Evolutionary conservation across 2,113 vertebrate genomes (phyloP).

Genomic region (Lophius piscatorius): DNA sequence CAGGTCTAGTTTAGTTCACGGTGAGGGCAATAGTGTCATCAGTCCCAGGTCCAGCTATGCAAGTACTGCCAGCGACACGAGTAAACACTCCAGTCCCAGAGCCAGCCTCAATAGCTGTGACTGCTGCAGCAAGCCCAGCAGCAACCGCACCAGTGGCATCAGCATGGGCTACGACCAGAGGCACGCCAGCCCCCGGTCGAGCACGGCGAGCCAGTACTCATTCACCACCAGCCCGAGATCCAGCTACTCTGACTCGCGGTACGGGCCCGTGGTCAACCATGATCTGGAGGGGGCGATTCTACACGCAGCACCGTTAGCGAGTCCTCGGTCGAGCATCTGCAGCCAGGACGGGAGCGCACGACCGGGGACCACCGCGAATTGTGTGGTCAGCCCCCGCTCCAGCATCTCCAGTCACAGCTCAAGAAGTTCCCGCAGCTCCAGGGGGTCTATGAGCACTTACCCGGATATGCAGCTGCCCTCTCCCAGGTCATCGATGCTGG

Average conservation of each 20-base stretch:
- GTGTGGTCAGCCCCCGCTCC: constrained; percentile 86
- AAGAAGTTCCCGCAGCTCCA: constrained; percentile 85
- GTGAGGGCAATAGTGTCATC: constrained; percentile 79
- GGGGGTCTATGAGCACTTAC: constrained; percentile 89
- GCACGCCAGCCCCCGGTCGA: constrained; percentile 90
- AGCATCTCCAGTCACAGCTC: constrained; percentile 93
- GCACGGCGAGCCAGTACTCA: constrained; percentile 87
- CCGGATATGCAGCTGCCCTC: constrained; percentile 87
- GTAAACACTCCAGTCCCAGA: constrained; percentile 90
- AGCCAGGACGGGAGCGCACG: constrained; percentile 82
- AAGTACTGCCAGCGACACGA: constrained; percentile 91
- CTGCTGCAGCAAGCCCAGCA: constrained; percentile 89
- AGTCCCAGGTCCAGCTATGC: constrained; percentile 90
- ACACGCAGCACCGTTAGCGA: constrained; percentile 75
- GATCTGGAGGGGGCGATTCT: constrained; percentile 73
- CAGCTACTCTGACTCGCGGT: constrained; percentile 84
- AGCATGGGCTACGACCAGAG: constrained; percentile 97
- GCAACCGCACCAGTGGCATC: constrained; percentile 95
- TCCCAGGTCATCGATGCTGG: constrained; percentile 85
- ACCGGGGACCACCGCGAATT: constrained; percentile 72
- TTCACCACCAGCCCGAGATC: constrained; percentile 86
- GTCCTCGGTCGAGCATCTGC: constrained; percentile 88
- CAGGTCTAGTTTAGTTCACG: constrained; percentile 83
- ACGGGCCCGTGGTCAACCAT: constrained; percentile 72
- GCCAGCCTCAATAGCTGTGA: constrained; percentile 90